These are phyloP conservation scores for Remorina albescens DNA, from an alignment of 2,797 vertebrate genomes.

Conservation along the genomic window DNA sequence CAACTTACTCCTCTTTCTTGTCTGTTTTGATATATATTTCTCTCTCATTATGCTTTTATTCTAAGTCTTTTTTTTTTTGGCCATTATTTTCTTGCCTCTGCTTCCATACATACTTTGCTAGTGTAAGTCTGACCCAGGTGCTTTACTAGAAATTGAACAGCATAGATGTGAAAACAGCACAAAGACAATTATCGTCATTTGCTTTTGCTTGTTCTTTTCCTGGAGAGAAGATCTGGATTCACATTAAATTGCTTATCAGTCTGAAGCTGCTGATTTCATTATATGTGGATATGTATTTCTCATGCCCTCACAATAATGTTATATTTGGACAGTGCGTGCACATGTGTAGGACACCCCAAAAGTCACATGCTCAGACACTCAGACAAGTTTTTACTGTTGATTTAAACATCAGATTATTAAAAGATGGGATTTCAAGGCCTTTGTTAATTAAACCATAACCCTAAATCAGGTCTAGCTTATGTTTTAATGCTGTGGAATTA, in stretches of 20 bases:
- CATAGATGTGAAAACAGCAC: neutral
- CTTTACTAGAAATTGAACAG: neutral
- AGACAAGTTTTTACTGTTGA: neutral
- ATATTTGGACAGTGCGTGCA: neutral
- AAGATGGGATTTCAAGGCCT: too few species aligned
- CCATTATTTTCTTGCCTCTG: neutral
- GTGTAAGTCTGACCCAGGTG: neutral
- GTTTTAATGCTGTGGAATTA: too few species aligned
- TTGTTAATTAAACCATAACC: too few species aligned
- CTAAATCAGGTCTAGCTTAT: too few species aligned
- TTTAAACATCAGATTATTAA: too few species aligned
- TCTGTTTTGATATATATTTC: conserved; percentile 41
- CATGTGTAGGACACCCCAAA: neutral
- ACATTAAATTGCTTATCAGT: neutral
- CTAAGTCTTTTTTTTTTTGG: neutral
- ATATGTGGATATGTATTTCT: too few species aligned
- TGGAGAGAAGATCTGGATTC: neutral
- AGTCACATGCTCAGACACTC: too few species aligned
- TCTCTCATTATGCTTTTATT: conserved; percentile 26
- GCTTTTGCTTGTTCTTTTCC: neutral
- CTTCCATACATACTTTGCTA: neutral
- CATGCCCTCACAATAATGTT: neutral
- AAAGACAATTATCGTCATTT: neutral
- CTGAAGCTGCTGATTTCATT: too few species aligned
- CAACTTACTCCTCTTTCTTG: conserved; percentile 14